Evolutionary conservation across 2,113 vertebrate species (phyloP), one percentile per base, ranked within the genome.

Genomic region (Blennius ocellaris): DNA sequence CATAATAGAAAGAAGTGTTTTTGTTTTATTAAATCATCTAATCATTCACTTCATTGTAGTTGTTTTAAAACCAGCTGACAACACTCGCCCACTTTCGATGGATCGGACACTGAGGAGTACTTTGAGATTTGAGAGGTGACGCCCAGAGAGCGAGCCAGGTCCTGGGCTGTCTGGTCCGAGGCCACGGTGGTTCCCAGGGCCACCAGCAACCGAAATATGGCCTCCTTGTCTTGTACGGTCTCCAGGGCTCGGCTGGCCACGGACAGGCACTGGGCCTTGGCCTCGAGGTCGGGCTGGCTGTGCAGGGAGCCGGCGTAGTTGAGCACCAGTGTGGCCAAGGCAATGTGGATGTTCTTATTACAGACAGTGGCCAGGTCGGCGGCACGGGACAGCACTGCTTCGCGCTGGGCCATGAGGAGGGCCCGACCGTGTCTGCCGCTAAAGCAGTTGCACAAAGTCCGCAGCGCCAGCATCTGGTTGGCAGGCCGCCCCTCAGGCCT

Each of bases 331-430:
- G 98, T 99, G 72, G 97, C 97, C 86, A 99, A 88, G 0, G 98
- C 98, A 72, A 98, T 93, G 80, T 99, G 97, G 92, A 98, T 94
- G 87, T 97, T 98, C 94, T 99, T 99, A 94, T 96, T 99, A 92
- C 85, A 92, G 71, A 95, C 89, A 0, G 87, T 67, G 82, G 94
- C 95, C n/a, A 96, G 92, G 92, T 98, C 96, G 73, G 95, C 91
- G 57, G 96, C 96, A 73, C 92, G 95, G 7, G 95, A 94, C 67
- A 99, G 92, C 64, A 99, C 92, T 3, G 94, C 86, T 86, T 97
- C 97, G 6, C 97, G 96, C 82, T 96, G 96, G 16, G 94, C 91
- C 94, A 98, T 91, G 90, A 99, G 95, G 7, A 99, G 94, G 59
- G 93, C 92, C 68, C 95, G 93, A 49, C 97, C 97, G 41, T 93